Percentiles rank a stretch among this genome's conserved stretches.
These are phyloP conservation scores for Pseudomugil gertrudae DNA, from an alignment of 2,797 vertebrate species.

Conservation along the genomic window DNA sequence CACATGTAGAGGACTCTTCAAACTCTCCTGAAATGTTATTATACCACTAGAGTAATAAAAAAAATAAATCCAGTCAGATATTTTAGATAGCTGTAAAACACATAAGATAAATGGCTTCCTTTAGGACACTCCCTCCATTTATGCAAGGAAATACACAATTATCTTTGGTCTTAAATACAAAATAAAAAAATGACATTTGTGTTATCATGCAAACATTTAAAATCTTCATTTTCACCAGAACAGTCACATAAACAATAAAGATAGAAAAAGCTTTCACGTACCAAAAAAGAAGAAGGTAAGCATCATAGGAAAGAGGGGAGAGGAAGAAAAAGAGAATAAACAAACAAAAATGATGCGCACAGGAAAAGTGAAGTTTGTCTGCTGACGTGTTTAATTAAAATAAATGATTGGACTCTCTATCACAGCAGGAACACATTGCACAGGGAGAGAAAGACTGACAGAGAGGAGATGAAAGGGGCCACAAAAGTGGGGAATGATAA, in stretches of 20 bases:
- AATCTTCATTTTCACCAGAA: constrained; percentile 18
- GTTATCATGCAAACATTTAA: not conserved
- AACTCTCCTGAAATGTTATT: not conserved
- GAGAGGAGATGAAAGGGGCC: constrained; percentile 55
- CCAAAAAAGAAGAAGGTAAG: constrained; percentile 66
- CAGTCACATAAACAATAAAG: constrained; percentile 22
- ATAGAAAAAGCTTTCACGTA: constrained; percentile 72
- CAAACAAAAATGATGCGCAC: constrained; percentile 60
- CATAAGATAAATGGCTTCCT: not conserved
- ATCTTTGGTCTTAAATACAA: not conserved
- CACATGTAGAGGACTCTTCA: not conserved
- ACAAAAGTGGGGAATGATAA: constrained; percentile 53
- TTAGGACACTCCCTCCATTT: too few relatives aligned
- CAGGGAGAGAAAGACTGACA: constrained; percentile 53
- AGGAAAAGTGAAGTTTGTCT: constrained; percentile 58
- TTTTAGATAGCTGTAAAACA: not conserved
- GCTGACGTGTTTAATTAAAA: constrained; percentile 70
- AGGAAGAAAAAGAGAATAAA: constrained; percentile 51
- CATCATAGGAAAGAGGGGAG: constrained; percentile 48
- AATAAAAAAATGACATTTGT: too few relatives aligned
- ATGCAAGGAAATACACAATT: not conserved
- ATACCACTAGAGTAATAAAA: too few relatives aligned
- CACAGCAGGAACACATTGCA: constrained; percentile 68
- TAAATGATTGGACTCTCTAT: constrained; percentile 67
- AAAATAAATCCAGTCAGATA: not conserved